phyloP scores from a whole-genome alignment of 2,888 invertebrate genomes.

The Isoperla grammatica region DNA sequence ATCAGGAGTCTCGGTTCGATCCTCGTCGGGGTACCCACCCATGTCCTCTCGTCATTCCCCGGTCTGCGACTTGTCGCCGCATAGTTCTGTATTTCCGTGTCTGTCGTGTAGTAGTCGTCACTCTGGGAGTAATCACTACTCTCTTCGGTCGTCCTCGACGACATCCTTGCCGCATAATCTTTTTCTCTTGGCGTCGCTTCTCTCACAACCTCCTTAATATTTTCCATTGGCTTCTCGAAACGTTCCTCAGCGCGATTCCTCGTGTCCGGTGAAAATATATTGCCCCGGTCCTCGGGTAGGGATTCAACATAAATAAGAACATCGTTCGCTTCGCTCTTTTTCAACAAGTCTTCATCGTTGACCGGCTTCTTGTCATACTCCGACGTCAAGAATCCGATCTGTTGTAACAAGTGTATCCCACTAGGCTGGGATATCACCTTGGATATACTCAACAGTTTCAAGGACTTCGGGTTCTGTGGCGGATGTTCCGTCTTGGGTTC shows the following conservation, averaged over 20 bases:
- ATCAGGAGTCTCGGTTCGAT: conserved; percentile 56
- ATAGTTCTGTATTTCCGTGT: background rate
- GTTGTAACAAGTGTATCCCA: conserved; percentile 55
- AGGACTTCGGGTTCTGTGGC: conserved; percentile 43
- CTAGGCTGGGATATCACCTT: conserved; percentile 61
- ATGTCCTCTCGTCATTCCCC: conserved; percentile 35
- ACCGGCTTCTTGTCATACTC: background rate
- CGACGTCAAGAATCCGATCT: conserved; percentile 11
- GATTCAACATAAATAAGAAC: too few species aligned
- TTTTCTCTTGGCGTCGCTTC: background rate
- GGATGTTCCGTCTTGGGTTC: conserved; percentile 27
- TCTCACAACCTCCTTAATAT: too few species aligned
- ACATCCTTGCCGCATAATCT: background rate
- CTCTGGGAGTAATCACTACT: too few species aligned
- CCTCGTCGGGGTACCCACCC: conserved; percentile 58
- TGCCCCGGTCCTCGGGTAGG: too few species aligned
- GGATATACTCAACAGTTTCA: conserved; percentile 61
- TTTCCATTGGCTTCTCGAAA: too few species aligned
- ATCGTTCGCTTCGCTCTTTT: too few species aligned
- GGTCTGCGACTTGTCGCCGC: too few species aligned
- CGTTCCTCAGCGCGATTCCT: too few species aligned
- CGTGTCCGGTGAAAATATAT: too few species aligned
- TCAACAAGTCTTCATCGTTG: too few species aligned
- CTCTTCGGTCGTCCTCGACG: background rate
- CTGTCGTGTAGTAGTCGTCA: background rate